Percentiles rank a stretch among this genome's conserved stretches.
phyloP scores from a whole-genome alignment of 2,888 invertebrate species.

The Drepana falcataria region DNA sequence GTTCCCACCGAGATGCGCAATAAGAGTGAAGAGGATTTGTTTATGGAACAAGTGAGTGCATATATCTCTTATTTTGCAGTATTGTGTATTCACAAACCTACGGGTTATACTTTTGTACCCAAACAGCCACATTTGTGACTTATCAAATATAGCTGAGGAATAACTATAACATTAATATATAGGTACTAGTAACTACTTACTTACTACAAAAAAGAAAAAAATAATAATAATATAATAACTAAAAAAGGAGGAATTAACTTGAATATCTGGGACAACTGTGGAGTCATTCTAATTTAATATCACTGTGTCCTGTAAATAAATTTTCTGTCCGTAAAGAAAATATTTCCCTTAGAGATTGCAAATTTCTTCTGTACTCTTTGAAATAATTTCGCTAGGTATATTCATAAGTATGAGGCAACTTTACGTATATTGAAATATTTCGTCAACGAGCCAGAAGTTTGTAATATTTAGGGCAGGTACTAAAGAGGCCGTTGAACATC shows the following conservation, averaged over 20 bases:
- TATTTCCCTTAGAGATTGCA: slow-evolving; percentile 23
- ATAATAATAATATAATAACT: no score
- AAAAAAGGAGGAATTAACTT: no score
- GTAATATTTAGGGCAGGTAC: slow-evolving; percentile 22
- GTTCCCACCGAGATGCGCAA: slow-evolving; percentile 19
- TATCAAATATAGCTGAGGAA: no score
- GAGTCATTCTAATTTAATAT: no score
- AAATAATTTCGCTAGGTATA: slow-evolving; percentile 27
- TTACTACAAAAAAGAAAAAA: no score
- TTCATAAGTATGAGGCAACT: slow-evolving; percentile 42
- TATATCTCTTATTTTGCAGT: slow-evolving; percentile 1
- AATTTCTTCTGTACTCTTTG: slow-evolving; percentile 32
- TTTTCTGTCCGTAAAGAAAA: not conserved
- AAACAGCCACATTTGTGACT: no score
- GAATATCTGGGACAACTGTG: no score
- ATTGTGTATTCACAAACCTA: no score
- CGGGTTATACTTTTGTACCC: not conserved
- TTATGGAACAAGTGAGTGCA: slow-evolving; percentile 33
- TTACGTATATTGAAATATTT: slow-evolving; percentile 40
- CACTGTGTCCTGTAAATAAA: no score
- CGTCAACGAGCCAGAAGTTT: slow-evolving; percentile 22
- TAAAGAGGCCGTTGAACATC: slow-evolving; percentile 22
- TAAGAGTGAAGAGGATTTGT: slow-evolving; percentile 28
- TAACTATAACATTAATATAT: no score
- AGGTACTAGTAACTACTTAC: no score